A percentile compares a stretch with the other conserved stretches of the same genome.
These are phyloP conservation scores for Stegophylla sp. DNA, from an alignment of 2,888 invertebrate genomes.

Conservation along the genomic window DNA sequence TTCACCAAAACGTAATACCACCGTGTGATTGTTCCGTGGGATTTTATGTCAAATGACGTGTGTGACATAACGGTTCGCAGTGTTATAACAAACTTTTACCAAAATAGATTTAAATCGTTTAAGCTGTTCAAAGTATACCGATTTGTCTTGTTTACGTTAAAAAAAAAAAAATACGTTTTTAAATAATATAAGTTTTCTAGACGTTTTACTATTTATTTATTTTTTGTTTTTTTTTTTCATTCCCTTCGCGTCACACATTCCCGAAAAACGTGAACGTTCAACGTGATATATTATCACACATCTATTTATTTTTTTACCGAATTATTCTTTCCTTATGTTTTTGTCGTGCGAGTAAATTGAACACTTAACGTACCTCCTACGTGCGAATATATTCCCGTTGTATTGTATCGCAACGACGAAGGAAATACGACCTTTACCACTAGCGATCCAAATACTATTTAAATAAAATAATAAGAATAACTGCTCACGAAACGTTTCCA, in stretches of 20 bases:
- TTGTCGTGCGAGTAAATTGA: constrained; percentile 6
- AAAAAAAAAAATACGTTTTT: not conserved
- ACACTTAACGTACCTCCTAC: constrained; percentile 8
- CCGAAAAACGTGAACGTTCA: not conserved
- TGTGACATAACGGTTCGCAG: too few species aligned
- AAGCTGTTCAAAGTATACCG: too few species aligned
- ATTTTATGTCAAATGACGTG: too few species aligned
- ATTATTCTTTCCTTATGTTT: not conserved
- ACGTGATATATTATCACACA: not conserved
- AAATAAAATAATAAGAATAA: not conserved
- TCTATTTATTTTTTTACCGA: not conserved
- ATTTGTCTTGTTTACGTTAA: not conserved
- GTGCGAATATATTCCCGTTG: not conserved
- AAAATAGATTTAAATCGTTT: too few species aligned
- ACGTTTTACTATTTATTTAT: not conserved
- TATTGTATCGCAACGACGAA: not conserved
- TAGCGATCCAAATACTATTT: not conserved
- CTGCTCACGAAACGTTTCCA: not conserved
- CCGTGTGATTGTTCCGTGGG: too few species aligned
- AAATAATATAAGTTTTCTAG: not conserved
- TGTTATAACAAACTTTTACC: too few species aligned
- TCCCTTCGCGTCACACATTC: not conserved
- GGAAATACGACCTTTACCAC: not conserved
- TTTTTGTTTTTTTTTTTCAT: too few species aligned
- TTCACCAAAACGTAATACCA: too few species aligned